phyloP scores from a whole-genome alignment of 1,140 invertebrate genomes.

The Wiebesia pumilae region DNA sequence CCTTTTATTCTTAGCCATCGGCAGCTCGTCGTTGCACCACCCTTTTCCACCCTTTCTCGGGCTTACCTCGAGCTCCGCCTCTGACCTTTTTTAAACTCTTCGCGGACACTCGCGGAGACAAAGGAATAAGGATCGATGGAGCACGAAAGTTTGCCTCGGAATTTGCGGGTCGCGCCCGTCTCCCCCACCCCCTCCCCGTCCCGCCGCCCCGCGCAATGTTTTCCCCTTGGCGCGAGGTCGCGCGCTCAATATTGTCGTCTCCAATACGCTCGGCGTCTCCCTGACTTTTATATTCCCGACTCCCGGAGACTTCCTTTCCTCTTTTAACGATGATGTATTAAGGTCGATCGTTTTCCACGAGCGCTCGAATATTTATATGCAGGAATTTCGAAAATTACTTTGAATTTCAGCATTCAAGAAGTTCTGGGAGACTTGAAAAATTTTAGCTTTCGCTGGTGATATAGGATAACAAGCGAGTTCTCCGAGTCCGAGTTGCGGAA shows the following conservation, averaged over 20 bases:
- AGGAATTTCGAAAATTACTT: background rate
- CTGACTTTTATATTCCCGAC: background rate
- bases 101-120: conserved; percentile 25
- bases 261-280: background rate
- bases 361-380: background rate
- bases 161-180: background rate
- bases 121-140: conserved; percentile 48
- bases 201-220: background rate
- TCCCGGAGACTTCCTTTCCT: background rate
- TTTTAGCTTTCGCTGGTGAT: too few species aligned
- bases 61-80: background rate
- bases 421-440: too few species aligned
- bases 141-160: conserved; percentile 44
- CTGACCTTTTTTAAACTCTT: conserved; percentile 16
- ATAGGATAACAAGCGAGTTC: too few species aligned
- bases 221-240: background rate
- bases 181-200: background rate
- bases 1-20: too few species aligned
- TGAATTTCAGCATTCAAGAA: too few species aligned
- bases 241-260: background rate
- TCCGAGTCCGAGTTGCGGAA: too few species aligned
- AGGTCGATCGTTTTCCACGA: background rate
- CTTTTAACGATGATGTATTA: background rate
- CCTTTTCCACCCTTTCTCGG: background rate
- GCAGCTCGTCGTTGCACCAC: too few species aligned